Percentiles rank a stretch among this genome's conserved stretches.
Conservation (phyloP, 2,113 vertebrate species). For the Falcunculus frontatus region DNA sequence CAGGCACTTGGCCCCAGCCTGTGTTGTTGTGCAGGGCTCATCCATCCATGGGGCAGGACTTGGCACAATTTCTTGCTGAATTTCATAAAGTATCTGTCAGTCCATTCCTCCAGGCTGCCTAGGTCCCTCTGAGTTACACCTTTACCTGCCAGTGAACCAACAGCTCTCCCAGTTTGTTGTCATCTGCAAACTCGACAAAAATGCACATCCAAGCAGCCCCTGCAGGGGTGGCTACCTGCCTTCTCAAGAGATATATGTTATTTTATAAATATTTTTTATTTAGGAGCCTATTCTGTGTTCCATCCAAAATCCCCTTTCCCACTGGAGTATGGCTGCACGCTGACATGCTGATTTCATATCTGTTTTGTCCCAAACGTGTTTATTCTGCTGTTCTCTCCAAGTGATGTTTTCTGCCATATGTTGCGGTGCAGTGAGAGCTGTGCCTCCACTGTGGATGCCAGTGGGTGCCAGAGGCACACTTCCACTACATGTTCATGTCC, state of each 20-base stretch:
- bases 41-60: not conserved
- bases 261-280: not conserved
- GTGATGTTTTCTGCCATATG: not conserved
- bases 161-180: not conserved
- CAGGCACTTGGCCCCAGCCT: not conserved
- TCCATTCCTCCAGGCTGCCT: not conserved
- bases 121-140: not conserved
- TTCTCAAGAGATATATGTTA: not conserved
- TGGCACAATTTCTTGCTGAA: not conserved
- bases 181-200: not conserved
- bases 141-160: not conserved
- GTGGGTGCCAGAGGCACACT: not conserved
- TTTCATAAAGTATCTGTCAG: not conserved
- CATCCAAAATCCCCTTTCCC: not conserved
- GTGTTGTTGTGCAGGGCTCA: not conserved
- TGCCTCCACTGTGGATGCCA: not conserved
- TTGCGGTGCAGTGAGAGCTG: not conserved
- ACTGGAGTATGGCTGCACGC: not conserved
- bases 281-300: not conserved
- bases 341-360: not conserved
- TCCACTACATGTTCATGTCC: not conserved
- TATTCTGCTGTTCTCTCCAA: not conserved
- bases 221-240: not conserved
- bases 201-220: rapidly evolving
- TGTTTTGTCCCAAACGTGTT: not conserved